phyloP scores from a whole-genome alignment of 2,113 vertebrate species.

The Aphyosemion australe region DNA sequence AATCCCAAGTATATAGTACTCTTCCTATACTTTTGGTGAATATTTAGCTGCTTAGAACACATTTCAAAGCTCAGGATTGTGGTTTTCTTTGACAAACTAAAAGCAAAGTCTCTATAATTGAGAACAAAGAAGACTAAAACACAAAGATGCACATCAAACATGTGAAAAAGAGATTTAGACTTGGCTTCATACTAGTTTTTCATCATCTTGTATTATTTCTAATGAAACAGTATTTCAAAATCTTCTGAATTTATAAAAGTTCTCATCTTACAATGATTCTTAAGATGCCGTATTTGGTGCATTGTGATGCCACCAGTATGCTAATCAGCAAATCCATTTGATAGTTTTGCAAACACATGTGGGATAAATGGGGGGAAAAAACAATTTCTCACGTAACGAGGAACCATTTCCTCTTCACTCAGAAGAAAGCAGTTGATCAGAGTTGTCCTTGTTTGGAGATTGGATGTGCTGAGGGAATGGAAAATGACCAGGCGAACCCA shows the following conservation, averaged over 20 bases:
- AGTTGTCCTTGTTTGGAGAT: conserved; percentile 58
- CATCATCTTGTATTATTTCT: no score
- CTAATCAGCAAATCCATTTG: no score
- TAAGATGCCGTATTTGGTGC: no score
- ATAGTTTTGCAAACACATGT: no score
- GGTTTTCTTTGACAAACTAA: conserved; percentile 38
- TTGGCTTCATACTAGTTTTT: no score
- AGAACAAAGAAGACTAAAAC: conserved; percentile 42
- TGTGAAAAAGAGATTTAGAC: neutral
- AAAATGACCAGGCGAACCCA: conserved; percentile 60
- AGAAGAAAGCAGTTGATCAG: conserved; percentile 54
- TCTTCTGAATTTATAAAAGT: no score
- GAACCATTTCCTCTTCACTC: conserved; percentile 28
- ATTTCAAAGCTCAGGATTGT: neutral
- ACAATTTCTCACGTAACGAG: conserved; percentile 62
- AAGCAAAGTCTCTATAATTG: conserved; percentile 39
- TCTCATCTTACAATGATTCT: no score
- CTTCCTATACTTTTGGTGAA: no score
- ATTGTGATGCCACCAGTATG: no score
- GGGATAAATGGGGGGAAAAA: neutral
- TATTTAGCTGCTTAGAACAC: no score
- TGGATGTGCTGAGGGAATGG: conserved; percentile 64
- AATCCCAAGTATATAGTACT: no score
- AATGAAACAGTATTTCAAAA: no score
- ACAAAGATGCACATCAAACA: conserved; percentile 41